Conservation (phyloP, 1,140 invertebrate species). For the Ceratina australensis region DNA sequence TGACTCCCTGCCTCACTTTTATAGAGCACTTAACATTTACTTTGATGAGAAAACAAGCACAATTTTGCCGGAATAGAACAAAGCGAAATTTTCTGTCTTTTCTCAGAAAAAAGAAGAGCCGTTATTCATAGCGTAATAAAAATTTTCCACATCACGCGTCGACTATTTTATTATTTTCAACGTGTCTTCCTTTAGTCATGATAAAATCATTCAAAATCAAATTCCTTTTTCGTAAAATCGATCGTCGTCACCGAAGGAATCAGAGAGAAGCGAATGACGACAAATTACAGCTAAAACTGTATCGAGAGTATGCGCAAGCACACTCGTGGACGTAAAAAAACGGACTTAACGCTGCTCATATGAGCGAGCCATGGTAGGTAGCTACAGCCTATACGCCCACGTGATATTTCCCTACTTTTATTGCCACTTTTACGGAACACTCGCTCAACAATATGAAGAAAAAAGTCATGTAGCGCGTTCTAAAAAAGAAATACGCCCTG, state of each 20-base stretch:
- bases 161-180: too few relatives aligned
- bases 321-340: not conserved
- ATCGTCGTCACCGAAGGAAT: not conserved
- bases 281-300: not conserved
- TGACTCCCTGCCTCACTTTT: constrained; percentile 6
- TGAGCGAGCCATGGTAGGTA: constrained; percentile 3
- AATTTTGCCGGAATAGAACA: not conserved
- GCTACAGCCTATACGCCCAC: not conserved
- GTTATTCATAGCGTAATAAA: too few relatives aligned
- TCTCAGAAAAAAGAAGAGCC: too few relatives aligned
- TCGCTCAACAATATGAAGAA: constrained; percentile 11
- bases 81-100: too few relatives aligned
- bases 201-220: too few relatives aligned
- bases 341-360: constrained; percentile 6
- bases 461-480: not conserved
- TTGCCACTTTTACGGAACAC: constrained; percentile 33
- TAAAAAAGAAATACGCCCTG: not conserved
- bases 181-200: not conserved
- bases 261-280: not conserved
- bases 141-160: too few relatives aligned
- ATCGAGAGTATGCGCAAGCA: not conserved
- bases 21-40: constrained; percentile 18
- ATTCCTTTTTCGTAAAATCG: not conserved
- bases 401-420: constrained; percentile 32
- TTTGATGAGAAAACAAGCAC: not conserved